phyloP scores from a whole-genome alignment of 2,797 vertebrate genomes.

The Gephyroberyx darwinii region DNA sequence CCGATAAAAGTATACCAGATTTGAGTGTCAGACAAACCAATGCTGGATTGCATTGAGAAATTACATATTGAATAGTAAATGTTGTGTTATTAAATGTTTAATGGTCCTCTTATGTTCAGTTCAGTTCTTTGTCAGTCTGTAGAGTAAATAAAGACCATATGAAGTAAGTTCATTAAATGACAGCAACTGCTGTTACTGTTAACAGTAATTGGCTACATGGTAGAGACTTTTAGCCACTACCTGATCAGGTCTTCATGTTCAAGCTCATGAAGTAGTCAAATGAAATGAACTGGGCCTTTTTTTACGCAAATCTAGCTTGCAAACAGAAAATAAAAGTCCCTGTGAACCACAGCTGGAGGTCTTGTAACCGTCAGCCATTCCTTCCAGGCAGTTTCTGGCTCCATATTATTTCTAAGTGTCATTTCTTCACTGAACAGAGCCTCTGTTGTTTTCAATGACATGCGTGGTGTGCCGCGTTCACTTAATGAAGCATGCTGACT shows the following conservation, averaged over 20 bases:
- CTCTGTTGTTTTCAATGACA: conserved; percentile 75
- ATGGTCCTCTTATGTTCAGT: neutral
- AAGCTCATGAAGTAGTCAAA: conserved; percentile 16
- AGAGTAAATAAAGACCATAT: conserved; percentile 7
- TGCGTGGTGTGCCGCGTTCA: conserved; percentile 66
- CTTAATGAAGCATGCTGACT: conserved; percentile 81
- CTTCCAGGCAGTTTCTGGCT: conserved; percentile 62
- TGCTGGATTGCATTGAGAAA: conserved; percentile 29
- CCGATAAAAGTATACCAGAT: conserved; percentile 37
- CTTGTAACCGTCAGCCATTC: conserved; percentile 58
- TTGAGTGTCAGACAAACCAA: conserved; percentile 19
- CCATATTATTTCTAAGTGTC: conserved; percentile 71
- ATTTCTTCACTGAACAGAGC: conserved; percentile 73
- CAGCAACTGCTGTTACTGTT: neutral
- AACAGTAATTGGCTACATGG: neutral
- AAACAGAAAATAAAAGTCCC: conserved; percentile 61
- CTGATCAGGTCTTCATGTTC: conserved; percentile 3
- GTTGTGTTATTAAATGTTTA: neutral
- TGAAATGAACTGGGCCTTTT: neutral
- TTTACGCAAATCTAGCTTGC: conserved; percentile 45
- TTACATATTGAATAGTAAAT: conserved; percentile 2
- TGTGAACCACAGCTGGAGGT: conserved; percentile 60
- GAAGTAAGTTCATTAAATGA: conserved; percentile 15
- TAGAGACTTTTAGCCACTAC: neutral
- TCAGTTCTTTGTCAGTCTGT: neutral